Percentiles rank a stretch among this genome's conserved stretches.
These are phyloP conservation scores for Colletes gigas DNA, from an alignment of 1,140 invertebrate species.

Conservation along the genomic window DNA sequence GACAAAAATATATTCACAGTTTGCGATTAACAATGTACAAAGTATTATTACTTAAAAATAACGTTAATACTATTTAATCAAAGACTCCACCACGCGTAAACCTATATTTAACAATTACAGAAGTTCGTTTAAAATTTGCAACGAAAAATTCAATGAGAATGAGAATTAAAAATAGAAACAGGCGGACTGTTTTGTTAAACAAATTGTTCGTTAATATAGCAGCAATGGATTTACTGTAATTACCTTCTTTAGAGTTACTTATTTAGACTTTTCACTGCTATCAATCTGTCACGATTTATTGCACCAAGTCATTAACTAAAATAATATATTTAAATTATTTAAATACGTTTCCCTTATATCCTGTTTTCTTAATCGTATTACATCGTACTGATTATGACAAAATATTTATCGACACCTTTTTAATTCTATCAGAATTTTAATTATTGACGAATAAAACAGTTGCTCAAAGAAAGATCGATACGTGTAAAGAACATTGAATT, in stretches of 20 bases:
- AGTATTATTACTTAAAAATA: conserved; percentile 2
- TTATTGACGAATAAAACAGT: not conserved
- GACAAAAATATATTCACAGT: not conserved
- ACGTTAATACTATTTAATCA: conserved; percentile 11
- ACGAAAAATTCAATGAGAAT: conserved; percentile 6
- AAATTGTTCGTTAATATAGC: conserved; percentile 6
- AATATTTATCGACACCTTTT: not conserved
- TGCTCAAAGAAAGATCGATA: not conserved
- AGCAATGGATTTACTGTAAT: conserved; percentile 7
- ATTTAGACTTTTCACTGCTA: not conserved
- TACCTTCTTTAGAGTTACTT: not conserved
- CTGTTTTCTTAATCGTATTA: not conserved
- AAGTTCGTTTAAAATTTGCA: conserved; percentile 45
- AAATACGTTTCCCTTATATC: not conserved
- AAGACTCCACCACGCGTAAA: not conserved
- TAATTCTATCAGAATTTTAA: not conserved
- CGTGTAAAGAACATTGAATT: not conserved
- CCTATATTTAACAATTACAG: conserved; percentile 23
- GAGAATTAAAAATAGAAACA: conserved; percentile 18
- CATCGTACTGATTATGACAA: not conserved
- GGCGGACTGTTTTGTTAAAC: conserved; percentile 19
- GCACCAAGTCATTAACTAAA: conserved; percentile 20
- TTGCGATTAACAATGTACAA: not conserved
- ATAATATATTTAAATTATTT: conserved; percentile 20
- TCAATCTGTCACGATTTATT: conserved; percentile 16